Base-by-base conservation (phyloP, 2,113 vertebrate species). In the Syngnathus floridae region DNA sequence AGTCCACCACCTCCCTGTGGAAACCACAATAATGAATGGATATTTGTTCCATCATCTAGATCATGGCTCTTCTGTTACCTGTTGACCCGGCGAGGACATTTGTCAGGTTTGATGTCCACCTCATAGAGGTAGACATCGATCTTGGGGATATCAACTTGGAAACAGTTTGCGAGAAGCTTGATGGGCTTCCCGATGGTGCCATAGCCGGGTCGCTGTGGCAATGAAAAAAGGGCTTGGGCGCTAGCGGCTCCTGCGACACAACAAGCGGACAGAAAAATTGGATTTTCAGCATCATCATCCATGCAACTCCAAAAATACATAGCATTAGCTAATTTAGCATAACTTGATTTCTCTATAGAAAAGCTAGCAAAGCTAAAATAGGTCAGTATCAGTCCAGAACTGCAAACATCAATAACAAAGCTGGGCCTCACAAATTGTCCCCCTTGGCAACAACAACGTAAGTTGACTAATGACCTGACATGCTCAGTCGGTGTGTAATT, bases 121-220 rank as follows among this genome's bases (percentile, higher is more conserved):
- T 99, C 96, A 89, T 98, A 99, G 86, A 98, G 96, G 93, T 98
- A 98, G 91, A 99, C 96, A 75, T 99, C 96, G 91, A 99, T 99
- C 93, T 99, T 98, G 93, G 95, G 95, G 90, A 98, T 98, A 89
- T 97, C 96, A 92, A 98, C 97, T 93, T 98, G 96, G 92, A 98
- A 99, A 92, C 96, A 98, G 91, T 98, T 98, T 91, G 97, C 97
- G 93, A 98, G 90, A 89, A 97, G 92, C 89, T 97, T 99, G 93
- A 99, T 99, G 88, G 95, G 95, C 83, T 99, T 99, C 84, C 95
- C 96, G 93, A 98, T 95, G 87, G 96, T 97, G 93, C 96, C 96
- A 96, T 95, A 98, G 90, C 96, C 96, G 67, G 97, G 97, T 76
- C 97, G 93, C 85, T 95, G 93, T 79, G 97, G 97, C 92, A 98